Conservation (phyloP, 2,113 vertebrate genomes). For the Osmerus mordax region DNA sequence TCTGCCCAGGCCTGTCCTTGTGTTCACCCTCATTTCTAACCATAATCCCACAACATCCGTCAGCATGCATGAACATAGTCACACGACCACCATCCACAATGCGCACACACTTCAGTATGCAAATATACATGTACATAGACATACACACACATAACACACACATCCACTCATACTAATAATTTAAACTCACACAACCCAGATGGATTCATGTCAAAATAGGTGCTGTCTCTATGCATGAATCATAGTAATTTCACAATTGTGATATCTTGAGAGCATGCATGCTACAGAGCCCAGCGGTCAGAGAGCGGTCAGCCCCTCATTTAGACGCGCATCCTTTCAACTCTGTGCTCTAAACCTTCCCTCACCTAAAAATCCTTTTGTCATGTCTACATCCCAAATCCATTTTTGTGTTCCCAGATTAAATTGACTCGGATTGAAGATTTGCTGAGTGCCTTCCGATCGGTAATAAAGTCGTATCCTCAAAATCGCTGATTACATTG, state of each 20-base stretch:
- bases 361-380: background rate
- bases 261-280: background rate
- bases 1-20: constrained; percentile 3
- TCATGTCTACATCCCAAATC: background rate
- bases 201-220: background rate
- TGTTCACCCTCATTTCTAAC: constrained; percentile 12
- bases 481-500: too few relatives aligned
- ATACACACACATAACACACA: background rate
- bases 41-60: constrained; percentile 25
- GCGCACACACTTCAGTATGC: background rate
- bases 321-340: background rate
- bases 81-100: constrained; percentile 3
- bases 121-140: background rate
- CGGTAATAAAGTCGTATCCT: too few relatives aligned
- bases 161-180: background rate
- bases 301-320: background rate
- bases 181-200: background rate
- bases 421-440: background rate
- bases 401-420: background rate
- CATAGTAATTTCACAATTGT: constrained; percentile 2
- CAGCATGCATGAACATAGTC: constrained; percentile 12
- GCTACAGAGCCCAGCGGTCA: background rate
- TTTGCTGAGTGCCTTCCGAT: too few relatives aligned
- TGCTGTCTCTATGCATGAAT: background rate
- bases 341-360: background rate